Conservation (phyloP, 2,113 vertebrate species). For the Damaliscus lunatus region DNA sequence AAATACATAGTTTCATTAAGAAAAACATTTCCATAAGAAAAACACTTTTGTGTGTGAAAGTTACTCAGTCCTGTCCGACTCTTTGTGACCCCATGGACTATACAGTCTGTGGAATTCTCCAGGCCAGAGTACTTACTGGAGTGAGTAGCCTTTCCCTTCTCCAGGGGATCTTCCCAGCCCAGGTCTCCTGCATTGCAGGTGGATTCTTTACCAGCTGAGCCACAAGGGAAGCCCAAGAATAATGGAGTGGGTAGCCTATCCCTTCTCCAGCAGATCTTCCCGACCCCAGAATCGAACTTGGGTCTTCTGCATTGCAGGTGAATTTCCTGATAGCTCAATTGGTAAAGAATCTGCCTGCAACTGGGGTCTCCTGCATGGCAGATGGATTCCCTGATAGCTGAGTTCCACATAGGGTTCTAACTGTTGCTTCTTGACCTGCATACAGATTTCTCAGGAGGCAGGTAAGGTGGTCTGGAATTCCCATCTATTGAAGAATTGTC, state of each 20-base stretch:
- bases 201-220: neutral
- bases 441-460: neutral
- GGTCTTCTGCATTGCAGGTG: neutral
- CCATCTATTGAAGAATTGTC: neutral
- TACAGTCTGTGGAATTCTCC: neutral
- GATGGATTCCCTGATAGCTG: neutral
- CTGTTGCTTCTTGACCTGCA: neutral
- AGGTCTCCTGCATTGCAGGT: neutral
- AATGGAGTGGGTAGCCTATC: neutral
- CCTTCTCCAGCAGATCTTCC: neutral
- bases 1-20: neutral
- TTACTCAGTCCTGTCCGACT: neutral
- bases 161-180: neutral
- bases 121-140: neutral
- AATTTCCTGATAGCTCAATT: neutral
- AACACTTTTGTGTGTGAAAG: neutral
- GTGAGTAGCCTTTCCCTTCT: neutral
- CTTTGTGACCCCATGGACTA: neutral
- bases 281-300: rapidly evolving
- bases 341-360: neutral
- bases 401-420: neutral
- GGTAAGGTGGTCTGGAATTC: neutral
- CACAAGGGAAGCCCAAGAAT: neutral
- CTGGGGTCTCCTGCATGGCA: neutral
- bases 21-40: neutral